phyloP scores from a whole-genome alignment of 1,140 invertebrate genomes.

The Lerema accius region DNA sequence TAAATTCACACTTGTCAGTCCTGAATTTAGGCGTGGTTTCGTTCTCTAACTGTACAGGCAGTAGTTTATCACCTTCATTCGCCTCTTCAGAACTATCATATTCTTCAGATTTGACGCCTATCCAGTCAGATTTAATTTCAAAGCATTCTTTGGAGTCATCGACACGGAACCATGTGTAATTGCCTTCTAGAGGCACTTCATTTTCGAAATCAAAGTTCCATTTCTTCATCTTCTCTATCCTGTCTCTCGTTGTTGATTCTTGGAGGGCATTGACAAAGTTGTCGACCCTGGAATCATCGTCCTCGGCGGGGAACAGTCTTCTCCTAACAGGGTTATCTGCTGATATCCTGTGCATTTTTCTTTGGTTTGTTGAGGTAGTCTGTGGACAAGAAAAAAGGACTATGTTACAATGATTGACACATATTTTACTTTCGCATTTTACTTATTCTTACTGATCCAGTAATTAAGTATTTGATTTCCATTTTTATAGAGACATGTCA shows the following conservation, averaged over 20 bases:
- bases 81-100: conserved; percentile 23
- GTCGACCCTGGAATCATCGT: conserved; percentile 49
- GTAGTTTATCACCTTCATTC: conserved; percentile 32
- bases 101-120: conserved; percentile 21
- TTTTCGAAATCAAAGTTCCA: conserved; percentile 67
- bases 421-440: no score
- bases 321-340: conserved; percentile 49
- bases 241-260: conserved; percentile 47
- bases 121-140: conserved; percentile 34
- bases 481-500: no score
- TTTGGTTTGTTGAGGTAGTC: conserved; percentile 57
- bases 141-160: conserved; percentile 42
- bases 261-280: conserved; percentile 57
- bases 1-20: conserved; percentile 16
- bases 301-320: conserved; percentile 50
- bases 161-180: conserved; percentile 47
- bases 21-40: conserved; percentile 50
- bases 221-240: conserved; percentile 46
- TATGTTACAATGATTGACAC: no score
- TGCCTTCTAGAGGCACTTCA: conserved; percentile 53
- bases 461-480: no score
- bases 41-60: conserved; percentile 48
- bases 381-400: conserved; percentile 46
- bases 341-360: conserved; percentile 50
- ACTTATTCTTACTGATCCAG: no score